phyloP scores from a whole-genome alignment of 2,888 invertebrate genomes.

The Spodoptera littoralis region DNA sequence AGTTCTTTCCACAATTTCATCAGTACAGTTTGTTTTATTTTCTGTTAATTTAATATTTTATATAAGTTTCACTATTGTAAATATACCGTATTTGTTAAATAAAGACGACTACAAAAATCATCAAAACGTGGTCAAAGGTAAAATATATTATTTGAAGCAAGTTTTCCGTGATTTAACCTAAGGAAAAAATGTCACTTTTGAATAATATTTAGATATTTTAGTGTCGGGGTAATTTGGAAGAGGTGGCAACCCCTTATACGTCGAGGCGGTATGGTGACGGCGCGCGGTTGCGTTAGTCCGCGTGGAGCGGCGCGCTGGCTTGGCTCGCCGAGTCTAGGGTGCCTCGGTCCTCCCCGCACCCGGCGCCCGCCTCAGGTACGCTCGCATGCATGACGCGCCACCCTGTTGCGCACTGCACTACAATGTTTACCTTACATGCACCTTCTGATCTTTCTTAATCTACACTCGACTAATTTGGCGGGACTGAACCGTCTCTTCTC shows the following conservation, averaged over 20 bases:
- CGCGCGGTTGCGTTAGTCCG: constrained; percentile 77
- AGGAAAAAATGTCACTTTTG: background rate
- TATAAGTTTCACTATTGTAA: background rate
- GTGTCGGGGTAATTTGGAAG: constrained; percentile 8
- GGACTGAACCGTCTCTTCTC: constrained; percentile 49
- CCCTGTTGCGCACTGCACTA: constrained; percentile 86
- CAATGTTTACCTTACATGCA: constrained; percentile 75
- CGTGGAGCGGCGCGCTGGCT: constrained; percentile 82
- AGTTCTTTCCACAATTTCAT: background rate
- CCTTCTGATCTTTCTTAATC: constrained; percentile 58
- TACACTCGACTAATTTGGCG: constrained; percentile 59
- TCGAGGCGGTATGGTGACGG: constrained; percentile 55
- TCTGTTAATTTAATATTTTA: background rate
- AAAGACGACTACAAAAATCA: background rate
- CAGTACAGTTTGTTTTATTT: background rate
- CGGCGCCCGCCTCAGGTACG: constrained; percentile 80
- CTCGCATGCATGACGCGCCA: constrained; percentile 68
- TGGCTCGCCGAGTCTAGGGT: constrained; percentile 61
- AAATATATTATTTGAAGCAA: background rate
- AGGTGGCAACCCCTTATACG: constrained; percentile 65
- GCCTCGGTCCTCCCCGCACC: constrained; percentile 67
- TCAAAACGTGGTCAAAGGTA: background rate
- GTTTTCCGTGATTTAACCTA: background rate
- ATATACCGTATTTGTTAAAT: too few species aligned
- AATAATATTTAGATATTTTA: background rate